Base-by-base conservation (phyloP, 2,888 invertebrate species). In the Tenthredo mesomela region DNA sequence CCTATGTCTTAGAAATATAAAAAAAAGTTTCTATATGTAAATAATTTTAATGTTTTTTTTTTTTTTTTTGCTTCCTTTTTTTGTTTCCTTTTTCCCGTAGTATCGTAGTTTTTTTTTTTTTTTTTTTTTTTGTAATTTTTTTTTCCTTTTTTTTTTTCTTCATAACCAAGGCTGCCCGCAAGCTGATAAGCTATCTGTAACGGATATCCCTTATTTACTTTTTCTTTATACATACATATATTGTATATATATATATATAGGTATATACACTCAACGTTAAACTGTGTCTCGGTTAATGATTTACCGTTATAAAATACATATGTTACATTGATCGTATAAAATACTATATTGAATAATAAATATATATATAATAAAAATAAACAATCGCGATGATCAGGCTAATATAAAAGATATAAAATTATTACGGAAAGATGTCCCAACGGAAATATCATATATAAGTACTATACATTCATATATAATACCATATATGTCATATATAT, bases 131-230 rank as follows among this genome's bases (percentile, higher is more conserved):
- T 54, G 1, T 25, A n/a, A n/a, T 21, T 2, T 9, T 12, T 18
- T 21, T 25, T 75, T 18, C 10, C n/a, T 1, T 25, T 21, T 2
- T 9, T 12, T 18, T 21, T 25, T 75, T 18, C 10, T 12, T 73
- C 15, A 47, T 7, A 50, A 54, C 47, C 77, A 54, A 77, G 50
- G 77, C 77, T 50, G 77, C 33, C 50, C 29, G 47, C 47, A 50
- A 18, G 40, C 21, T 61, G 80, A 80, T 80, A 80, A 80, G 80
- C 80, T 80, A 80, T 80, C 80, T 58, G 40, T 37, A 61, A 80
- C 80, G 80, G 80, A 80, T 80, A 80, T 80, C 21, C 40, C 21
- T 29, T 61, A 40, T 80, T 80, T 80, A 15, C 54, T 77, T 54
- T 77, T 54, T 54, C 33, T 77, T 40, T n/a, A 50, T 29, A 25